Conservation (phyloP, 2,113 vertebrate genomes). For the Ia io region DNA sequence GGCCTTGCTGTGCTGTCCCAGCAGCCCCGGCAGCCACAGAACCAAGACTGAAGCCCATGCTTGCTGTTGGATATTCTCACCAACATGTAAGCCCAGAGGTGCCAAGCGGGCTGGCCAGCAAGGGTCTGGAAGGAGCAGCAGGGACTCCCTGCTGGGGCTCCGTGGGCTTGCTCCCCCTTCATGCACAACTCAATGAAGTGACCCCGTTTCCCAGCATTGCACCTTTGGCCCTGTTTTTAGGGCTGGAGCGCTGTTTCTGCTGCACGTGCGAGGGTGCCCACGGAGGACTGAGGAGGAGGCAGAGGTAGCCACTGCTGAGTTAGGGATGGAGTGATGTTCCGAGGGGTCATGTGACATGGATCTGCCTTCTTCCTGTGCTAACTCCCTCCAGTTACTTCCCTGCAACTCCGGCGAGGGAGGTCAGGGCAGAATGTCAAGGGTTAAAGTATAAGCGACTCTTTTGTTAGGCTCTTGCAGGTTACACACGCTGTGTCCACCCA, state of each 20-base stretch:
- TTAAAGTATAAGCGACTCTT: not conserved
- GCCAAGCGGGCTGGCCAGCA: not conserved
- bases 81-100: not conserved
- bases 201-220: rapidly evolving
- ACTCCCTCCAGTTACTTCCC: not conserved
- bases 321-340: not conserved
- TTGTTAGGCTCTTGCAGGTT: not conserved
- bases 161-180: not conserved
- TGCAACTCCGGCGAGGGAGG: not conserved
- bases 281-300: not conserved
- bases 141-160: not conserved
- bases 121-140: not conserved
- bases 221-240: not conserved
- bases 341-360: not conserved
- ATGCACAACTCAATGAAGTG: not conserved
- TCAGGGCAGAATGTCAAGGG: not conserved
- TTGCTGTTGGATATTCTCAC: not conserved
- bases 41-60: not conserved
- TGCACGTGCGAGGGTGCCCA: not conserved
- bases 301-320: not conserved
- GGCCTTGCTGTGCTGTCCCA: not conserved
- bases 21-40: not conserved
- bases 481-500: too few species aligned
- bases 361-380: not conserved
- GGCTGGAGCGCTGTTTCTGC: too few species aligned